Base-by-base conservation (phyloP, 1,140 invertebrate genomes). In the Drosophila ambigua region DNA sequence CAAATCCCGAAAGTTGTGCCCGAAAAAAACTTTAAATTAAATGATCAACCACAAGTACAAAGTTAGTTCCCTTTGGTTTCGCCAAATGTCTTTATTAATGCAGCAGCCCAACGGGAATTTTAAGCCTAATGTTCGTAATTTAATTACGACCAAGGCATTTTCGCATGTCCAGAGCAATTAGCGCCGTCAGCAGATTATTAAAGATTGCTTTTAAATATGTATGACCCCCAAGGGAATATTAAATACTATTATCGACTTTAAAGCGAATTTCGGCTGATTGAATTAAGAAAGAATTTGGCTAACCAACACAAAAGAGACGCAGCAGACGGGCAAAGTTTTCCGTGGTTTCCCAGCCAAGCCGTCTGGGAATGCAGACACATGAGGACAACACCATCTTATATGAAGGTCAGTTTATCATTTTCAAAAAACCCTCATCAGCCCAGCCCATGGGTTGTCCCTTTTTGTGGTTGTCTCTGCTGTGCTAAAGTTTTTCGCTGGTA, bases 351-450 rank as follows among this genome's bases (percentile, higher is more conserved):
- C 35, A 46, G 41, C 20, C 6, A 24, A 5, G 41, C 41, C 57
- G 72, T 79, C 77, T 79, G 77, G 48, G 65, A 65, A 80, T 80
- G 71, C 65, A 79, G 77, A 80, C 77, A 58, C 62, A 48, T 46
- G 28, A 24, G 71, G 35, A 41, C 45, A 49, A 55, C 65, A 62
- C 13, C 59, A 52, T 43, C 49, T 31, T 51, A 31, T 20, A 8
- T 26, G 35, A 58, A 52, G 66, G 66, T 69, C 64, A 69, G 64
- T 69, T 50, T 69, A 69, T 69, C 66, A 69, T 69, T 69, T 69
- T 69, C 68, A 50, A 69, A 50, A 69, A 43, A 24, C 44, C 64
- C 35, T 49, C 43, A 43, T 49, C 43, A 43, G 53, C 57, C 16
- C 52, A n/a, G 15, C 20, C 20, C 64, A 51, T 35, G 35, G 44